Evolutionary conservation across 2,888 invertebrate genomes (phyloP), one percentile per base, ranked within the genome.

Genomic region (Orthonevra nobilis): DNA sequence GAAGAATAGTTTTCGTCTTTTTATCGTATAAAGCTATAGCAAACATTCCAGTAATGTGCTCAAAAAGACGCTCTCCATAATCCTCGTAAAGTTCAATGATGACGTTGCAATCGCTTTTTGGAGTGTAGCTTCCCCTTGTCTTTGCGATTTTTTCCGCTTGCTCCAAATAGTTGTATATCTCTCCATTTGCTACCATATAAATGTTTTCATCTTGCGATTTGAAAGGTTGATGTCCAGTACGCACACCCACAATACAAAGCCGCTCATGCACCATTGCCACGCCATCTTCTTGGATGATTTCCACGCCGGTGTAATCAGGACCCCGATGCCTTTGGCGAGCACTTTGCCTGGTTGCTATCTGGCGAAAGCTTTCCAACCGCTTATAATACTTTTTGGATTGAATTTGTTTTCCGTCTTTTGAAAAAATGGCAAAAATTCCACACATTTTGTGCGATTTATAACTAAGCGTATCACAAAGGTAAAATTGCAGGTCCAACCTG

Each of bases 341-440:
- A 40, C 88, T 88, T 81, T 87, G 88, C 1, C 86, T 83, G 40
- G 86, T 88, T 2, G 85, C 88, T 74, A 88, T 83, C 82, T 88
- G 87, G 1, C 88, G 83, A 38, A 87, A 75, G 15, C 74, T 84
- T 52, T 86, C 86, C 14, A 82, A 54, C 19, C 84, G 73, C 15
- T 83, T 85, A 6, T 85, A 79, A 30, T 84, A 84, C 26, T 74
- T 73, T 36, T 83, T 85, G 0, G 83, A 54, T 5, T 68, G 70
- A 32, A 87, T 85, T 1, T 86, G 82, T n/a, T 82, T 23, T 3
- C 87, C 85, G 72, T 85, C 81, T 26, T 84, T 85, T 3, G 87
- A 87, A 70, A 89, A 87, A 81, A 88, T 85, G 15, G 87, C 87
- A 83, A 89, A 88, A 72, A 89, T 89, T 17, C 88, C 89, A 64